Conservation (phyloP, 2,888 invertebrate genomes). For the Eurois occulta region DNA sequence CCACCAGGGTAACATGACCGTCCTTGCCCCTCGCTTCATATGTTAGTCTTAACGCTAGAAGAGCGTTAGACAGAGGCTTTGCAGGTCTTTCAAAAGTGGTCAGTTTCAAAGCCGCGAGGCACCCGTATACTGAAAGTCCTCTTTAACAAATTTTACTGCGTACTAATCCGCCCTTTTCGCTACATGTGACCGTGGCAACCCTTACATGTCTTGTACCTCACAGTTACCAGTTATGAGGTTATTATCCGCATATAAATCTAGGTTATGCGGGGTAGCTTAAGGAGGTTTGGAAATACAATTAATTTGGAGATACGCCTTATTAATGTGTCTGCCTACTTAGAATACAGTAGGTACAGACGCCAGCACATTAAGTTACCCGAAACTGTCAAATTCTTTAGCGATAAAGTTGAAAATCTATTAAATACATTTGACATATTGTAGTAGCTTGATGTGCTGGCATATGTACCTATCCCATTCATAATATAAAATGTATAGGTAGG, state of each 20-base stretch:
- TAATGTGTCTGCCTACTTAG: constrained; percentile 68
- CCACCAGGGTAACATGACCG: constrained; percentile 72
- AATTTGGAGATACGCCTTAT: constrained; percentile 79
- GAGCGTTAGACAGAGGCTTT: constrained; percentile 14
- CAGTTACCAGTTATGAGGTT: constrained; percentile 83
- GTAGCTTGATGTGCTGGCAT: no score
- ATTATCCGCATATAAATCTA: constrained; percentile 88
- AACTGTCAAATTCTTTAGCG: no score
- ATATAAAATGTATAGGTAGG: no score
- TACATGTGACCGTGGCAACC: constrained; percentile 76
- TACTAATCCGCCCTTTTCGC: constrained; percentile 87
- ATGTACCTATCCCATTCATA: no score
- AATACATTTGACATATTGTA: no score
- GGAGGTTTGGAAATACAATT: constrained; percentile 78
- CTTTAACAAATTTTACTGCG: constrained; percentile 89
- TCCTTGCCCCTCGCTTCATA: constrained; percentile 38
- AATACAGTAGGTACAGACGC: no score
- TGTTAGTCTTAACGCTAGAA: constrained; percentile 3
- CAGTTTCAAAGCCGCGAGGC: constrained; percentile 77
- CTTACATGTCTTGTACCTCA: constrained; percentile 84
- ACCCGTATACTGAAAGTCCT: constrained; percentile 84
- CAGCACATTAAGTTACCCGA: no score
- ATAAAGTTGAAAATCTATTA: no score
- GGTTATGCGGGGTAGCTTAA: constrained; percentile 82
- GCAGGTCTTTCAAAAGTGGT: constrained; percentile 73